These are phyloP conservation scores for Nycticebus coucang DNA, from an alignment of 2,113 vertebrate species.

Conservation along the genomic window DNA sequence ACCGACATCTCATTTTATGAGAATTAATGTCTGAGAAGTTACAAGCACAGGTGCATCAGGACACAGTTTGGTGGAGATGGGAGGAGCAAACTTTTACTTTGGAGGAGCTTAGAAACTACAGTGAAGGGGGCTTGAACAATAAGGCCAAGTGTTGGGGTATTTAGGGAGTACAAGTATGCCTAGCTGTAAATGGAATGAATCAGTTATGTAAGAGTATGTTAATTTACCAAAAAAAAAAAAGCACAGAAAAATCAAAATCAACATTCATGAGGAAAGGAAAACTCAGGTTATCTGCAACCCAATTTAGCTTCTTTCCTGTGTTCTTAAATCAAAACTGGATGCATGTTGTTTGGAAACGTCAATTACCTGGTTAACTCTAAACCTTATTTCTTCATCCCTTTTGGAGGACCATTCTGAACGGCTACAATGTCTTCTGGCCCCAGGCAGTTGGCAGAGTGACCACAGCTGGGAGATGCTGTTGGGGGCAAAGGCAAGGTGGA, in stretches of 20 bases:
- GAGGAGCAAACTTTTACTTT: not conserved
- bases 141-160: conserved; percentile 63
- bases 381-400: not conserved
- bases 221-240: not conserved
- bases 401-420: not conserved
- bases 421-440: too few species aligned
- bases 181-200: not conserved
- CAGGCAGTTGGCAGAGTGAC: too few species aligned
- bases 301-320: not conserved
- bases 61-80: not conserved
- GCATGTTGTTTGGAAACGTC: not conserved
- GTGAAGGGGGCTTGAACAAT: conserved; percentile 59
- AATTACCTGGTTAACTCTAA: not conserved
- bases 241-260: not conserved
- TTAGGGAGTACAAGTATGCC: not conserved
- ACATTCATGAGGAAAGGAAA: conserved; percentile 24
- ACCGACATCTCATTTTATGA: not conserved
- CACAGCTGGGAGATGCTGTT: not conserved
- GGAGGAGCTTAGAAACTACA: not conserved
- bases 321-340: not conserved
- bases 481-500: not conserved
- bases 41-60: conserved; percentile 79
- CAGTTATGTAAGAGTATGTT: not conserved
- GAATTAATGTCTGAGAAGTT: conserved; percentile 77
- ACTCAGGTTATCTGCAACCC: not conserved